Percentiles rank a stretch among this genome's conserved stretches.
These are phyloP conservation scores for Rhea pennata DNA, from an alignment of 2,113 vertebrate genomes.

Conservation along the genomic window DNA sequence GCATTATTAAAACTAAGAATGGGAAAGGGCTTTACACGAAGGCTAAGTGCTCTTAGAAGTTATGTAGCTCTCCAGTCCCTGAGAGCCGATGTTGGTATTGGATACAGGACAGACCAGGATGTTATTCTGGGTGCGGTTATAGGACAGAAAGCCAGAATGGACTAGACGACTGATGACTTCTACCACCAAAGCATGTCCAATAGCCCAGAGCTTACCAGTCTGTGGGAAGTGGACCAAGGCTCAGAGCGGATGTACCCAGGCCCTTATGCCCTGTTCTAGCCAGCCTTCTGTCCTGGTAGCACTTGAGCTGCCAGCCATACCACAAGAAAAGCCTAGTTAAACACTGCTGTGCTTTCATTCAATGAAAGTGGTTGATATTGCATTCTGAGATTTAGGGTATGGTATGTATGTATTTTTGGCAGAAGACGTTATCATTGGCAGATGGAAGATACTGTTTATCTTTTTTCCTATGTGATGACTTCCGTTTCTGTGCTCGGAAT, in stretches of 20 bases:
- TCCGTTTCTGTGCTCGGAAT: not conserved
- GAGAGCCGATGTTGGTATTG: not conserved
- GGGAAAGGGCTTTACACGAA: not conserved
- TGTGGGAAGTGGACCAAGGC: not conserved
- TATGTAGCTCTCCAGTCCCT: not conserved
- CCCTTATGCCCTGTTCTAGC: not conserved
- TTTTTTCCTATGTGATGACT: not conserved
- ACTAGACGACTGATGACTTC: not conserved
- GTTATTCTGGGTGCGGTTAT: not conserved
- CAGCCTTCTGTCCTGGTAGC: not conserved
- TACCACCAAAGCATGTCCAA: not conserved
- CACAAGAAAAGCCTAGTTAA: not conserved
- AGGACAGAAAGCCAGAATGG: not conserved
- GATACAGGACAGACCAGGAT: not conserved
- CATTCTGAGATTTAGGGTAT: not conserved
- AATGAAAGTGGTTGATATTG: not conserved
- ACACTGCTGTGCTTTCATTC: not conserved
- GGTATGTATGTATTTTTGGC: not conserved
- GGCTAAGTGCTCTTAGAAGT: not conserved
- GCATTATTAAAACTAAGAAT: not conserved
- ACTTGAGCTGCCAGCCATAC: not conserved
- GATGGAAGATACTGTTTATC: not conserved
- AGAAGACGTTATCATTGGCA: not conserved
- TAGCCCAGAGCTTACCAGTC: not conserved
- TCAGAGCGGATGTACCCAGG: not conserved